phyloP scores from a whole-genome alignment of 2,888 invertebrate species.

The Corythucha ciliata region DNA sequence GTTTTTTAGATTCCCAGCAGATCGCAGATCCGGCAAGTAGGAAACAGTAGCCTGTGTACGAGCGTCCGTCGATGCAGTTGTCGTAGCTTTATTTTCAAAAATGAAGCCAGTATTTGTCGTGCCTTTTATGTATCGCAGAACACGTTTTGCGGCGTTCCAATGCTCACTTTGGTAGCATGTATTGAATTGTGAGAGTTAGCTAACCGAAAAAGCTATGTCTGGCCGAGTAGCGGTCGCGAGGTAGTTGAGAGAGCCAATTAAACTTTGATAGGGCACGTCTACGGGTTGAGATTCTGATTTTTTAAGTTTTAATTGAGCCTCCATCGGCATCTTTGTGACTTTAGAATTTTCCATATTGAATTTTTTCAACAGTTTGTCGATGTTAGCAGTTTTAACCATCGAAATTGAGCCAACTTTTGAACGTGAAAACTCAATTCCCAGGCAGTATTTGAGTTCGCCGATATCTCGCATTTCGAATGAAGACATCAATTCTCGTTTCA shows the following conservation, averaged over 20 bases:
- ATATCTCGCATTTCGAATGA: constrained; percentile 3
- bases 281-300: background rate
- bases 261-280: constrained; percentile 15
- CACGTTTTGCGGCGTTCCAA: constrained; percentile 28
- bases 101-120: constrained; percentile 14
- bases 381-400: background rate
- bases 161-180: constrained; percentile 12
- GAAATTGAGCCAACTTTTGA: background rate
- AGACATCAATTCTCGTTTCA: background rate
- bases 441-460: background rate
- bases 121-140: constrained; percentile 28
- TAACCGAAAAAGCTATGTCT: constrained; percentile 16
- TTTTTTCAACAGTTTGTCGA: background rate
- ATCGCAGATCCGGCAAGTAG: constrained; percentile 16
- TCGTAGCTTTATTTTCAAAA: background rate
- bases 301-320: background rate
- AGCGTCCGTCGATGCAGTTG: constrained; percentile 22
- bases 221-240: constrained; percentile 16
- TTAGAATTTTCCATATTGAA: background rate
- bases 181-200: constrained; percentile 10
- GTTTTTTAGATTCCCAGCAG: constrained; percentile 25
- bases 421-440: background rate
- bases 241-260: constrained; percentile 30
- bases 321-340: background rate
- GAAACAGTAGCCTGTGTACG: constrained; percentile 28